Conservation (phyloP, 2,888 invertebrate species). For the Leptopilina drosophilae region DNA sequence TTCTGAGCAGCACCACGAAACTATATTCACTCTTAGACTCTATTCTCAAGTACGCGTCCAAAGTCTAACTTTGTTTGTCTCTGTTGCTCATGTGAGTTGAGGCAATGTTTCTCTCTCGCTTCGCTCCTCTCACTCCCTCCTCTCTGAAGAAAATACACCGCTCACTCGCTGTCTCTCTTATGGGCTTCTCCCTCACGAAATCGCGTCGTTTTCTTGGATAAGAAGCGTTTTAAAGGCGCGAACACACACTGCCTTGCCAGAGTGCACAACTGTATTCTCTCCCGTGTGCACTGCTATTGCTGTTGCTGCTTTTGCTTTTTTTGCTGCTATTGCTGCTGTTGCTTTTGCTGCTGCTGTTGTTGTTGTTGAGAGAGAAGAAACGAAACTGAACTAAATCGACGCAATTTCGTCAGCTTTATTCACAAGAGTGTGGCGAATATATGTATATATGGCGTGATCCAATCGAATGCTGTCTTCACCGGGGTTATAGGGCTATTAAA, state of each 20-base stretch:
- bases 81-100: not conserved
- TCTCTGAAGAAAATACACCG: not conserved
- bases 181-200: slow-evolving; percentile 19
- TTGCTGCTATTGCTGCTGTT: no score
- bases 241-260: not conserved
- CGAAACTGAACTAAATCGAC: slow-evolving; percentile 63
- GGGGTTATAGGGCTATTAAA: slow-evolving; percentile 3
- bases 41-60: slow-evolving; percentile 36
- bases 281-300: not conserved
- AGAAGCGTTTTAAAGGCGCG: slow-evolving; percentile 19
- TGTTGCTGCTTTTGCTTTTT: not conserved
- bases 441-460: slow-evolving; percentile 61
- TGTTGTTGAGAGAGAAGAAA: slow-evolving; percentile 41
- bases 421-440: slow-evolving; percentile 53
- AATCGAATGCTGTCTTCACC: slow-evolving; percentile 16
- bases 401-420: slow-evolving; percentile 68
- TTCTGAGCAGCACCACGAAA: slow-evolving; percentile 42
- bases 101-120: not conserved
- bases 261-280: not conserved
- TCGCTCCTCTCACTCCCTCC: not conserved
- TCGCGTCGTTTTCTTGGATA: slow-evolving; percentile 19
- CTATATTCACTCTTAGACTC: slow-evolving; percentile 33
- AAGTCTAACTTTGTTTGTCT: slow-evolving; percentile 29
- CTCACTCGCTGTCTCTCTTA: not conserved
- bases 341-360: no score